Evolutionary conservation across 2,113 vertebrate genomes (phyloP).

Genomic region (Ovis aries): DNA sequence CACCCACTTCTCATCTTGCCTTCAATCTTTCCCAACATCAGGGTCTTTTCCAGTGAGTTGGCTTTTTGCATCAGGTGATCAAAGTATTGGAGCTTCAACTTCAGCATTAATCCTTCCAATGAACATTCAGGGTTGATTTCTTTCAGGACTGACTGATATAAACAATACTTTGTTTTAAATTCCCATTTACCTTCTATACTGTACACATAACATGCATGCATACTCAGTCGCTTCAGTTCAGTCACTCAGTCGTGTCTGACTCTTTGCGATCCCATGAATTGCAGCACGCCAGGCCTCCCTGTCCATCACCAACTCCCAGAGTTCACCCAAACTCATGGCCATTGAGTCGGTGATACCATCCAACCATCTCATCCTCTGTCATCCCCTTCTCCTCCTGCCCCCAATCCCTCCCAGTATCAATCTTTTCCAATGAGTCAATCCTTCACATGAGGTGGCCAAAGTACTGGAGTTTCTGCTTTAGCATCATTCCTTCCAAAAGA

Average conservation of each 20-base stretch:
- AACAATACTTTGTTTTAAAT: not conserved
- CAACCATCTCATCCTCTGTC: no score
- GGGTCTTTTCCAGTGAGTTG: not conserved
- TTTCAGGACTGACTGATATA: not conserved
- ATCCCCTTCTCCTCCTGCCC: no score
- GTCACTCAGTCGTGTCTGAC: not conserved
- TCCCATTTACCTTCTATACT: not conserved
- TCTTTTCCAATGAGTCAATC: no score
- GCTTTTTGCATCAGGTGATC: not conserved
- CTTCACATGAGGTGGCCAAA: fast-evolving
- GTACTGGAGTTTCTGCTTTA: no score
- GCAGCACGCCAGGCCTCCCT: no score
- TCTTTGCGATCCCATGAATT: not conserved
- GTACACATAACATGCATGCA: no score
- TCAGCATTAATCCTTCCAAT: not conserved
- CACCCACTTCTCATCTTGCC: not conserved
- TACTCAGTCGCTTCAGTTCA: not conserved
- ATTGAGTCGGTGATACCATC: no score
- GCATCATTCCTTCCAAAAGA: no score
- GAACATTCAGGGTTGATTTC: not conserved
- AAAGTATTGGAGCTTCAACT: not conserved
- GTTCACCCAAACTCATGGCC: no score
- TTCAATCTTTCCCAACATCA: not conserved
- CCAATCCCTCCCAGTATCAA: no score
- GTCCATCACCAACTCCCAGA: no score